Evolutionary conservation across 1,140 invertebrate genomes (phyloP).

Genomic region (Copidosoma floridanum): DNA sequence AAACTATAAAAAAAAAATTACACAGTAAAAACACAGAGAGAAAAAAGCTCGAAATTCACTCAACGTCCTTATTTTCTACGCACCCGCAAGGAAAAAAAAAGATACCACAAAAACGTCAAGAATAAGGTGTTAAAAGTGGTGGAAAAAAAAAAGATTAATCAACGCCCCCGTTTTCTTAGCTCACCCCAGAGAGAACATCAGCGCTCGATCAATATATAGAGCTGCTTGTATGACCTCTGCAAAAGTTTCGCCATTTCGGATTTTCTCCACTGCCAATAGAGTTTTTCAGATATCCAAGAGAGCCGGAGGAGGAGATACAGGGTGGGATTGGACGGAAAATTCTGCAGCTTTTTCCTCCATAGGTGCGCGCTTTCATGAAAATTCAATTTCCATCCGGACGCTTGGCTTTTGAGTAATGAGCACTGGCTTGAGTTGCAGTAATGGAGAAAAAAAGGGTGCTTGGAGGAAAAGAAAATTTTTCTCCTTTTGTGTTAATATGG

Average conservation of each 20-base stretch:
- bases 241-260: slow-evolving; percentile 8
- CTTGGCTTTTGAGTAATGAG: not conserved
- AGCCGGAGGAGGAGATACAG: not conserved
- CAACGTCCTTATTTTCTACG: too few species aligned
- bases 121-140: too few species aligned
- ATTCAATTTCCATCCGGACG: slow-evolving; percentile 13
- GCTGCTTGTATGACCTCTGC: slow-evolving; percentile 8
- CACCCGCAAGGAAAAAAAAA: too few species aligned
- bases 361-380: not conserved
- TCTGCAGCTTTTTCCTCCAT: not conserved
- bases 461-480: too few species aligned
- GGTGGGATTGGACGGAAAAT: not conserved
- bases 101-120: too few species aligned
- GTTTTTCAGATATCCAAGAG: slow-evolving; percentile 8
- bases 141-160: slow-evolving; percentile 20
- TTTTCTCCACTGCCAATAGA: slow-evolving; percentile 2
- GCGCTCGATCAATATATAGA: slow-evolving; percentile 17
- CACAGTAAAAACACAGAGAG: too few species aligned
- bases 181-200: slow-evolving; percentile 4
- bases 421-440: not conserved
- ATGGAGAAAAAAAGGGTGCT: too few species aligned
- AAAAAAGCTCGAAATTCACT: too few species aligned
- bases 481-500: too few species aligned
- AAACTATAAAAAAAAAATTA: too few species aligned
- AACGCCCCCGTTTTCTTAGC: slow-evolving; percentile 23